Evolutionary conservation across 2,888 invertebrate genomes (phyloP).

Genomic region (Andrena flavipes): DNA sequence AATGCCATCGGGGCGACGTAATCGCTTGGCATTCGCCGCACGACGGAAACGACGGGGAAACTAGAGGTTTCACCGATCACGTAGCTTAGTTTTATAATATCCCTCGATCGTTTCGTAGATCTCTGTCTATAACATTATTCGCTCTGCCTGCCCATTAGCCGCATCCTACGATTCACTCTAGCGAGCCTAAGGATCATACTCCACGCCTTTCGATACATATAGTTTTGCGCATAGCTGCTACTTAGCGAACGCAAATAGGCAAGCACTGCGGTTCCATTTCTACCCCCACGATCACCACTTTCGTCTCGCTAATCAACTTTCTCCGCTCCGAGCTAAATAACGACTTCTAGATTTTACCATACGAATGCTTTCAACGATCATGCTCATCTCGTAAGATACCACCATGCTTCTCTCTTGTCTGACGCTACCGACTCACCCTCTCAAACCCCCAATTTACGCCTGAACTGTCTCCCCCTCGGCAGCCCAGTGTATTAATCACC

Average conservation of each 20-base stretch:
- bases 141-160: conserved; percentile 39
- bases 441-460: not conserved
- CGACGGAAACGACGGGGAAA: not conserved
- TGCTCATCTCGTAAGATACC: not conserved
- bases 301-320: conserved; percentile 18
- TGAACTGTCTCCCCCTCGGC: not conserved
- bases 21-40: conserved; percentile 9
- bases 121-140: not conserved
- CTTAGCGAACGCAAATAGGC: conserved; percentile 15
- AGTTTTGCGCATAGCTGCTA: conserved; percentile 22
- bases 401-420: not conserved
- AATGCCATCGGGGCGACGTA: conserved; percentile 38
- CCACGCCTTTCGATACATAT: not conserved
- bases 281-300: not conserved
- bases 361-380: not conserved
- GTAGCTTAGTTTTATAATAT: not conserved
- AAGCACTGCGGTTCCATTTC: not conserved
- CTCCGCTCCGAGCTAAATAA: not conserved
- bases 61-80: conserved; percentile 5
- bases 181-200: not conserved
- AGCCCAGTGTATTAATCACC: not conserved
- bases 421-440: not conserved
- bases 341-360: not conserved
- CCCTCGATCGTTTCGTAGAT: not conserved
- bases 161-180: conserved; percentile 34